Conservation (phyloP, 2,113 vertebrate genomes). For the Mola mola region DNA sequence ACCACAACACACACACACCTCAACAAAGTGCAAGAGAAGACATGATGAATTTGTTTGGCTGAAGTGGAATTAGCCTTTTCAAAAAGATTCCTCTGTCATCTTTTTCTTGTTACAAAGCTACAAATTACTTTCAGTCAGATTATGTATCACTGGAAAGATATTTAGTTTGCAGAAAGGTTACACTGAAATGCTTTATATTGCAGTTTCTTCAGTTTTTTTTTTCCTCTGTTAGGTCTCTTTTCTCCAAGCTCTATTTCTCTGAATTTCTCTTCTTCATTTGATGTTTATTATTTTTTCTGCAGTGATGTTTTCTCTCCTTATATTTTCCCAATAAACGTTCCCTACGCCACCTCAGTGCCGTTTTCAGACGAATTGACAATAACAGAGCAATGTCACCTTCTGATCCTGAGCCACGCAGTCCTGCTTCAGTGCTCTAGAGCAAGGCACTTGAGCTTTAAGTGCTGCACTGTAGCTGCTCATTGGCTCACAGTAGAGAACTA, state of each 20-base stretch:
- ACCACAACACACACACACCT: slow-evolving; percentile 1
- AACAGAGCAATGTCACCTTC: not conserved
- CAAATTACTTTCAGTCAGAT: slow-evolving; percentile 49
- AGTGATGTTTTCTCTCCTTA: not conserved
- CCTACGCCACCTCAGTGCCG: not conserved
- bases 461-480: slow-evolving; percentile 1
- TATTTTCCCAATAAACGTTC: not conserved
- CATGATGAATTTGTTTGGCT: slow-evolving; percentile 46
- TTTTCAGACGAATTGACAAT: not conserved
- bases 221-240: slow-evolving; percentile 1
- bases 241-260: not conserved
- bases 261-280: not conserved
- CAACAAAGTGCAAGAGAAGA: not conserved
- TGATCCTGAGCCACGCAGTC: not conserved
- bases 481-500: slow-evolving; percentile 4
- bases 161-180: slow-evolving; percentile 63
- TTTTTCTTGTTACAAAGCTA: slow-evolving; percentile 32
- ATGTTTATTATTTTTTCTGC: not conserved
- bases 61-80: slow-evolving; percentile 50
- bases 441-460: slow-evolving; percentile 21
- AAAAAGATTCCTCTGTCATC: slow-evolving; percentile 6
- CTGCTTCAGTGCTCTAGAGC: slow-evolving; percentile 10
- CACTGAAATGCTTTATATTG: slow-evolving; percentile 30
- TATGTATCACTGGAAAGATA: slow-evolving; percentile 30
- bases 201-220: slow-evolving; percentile 14